Base-by-base conservation (phyloP, 1,140 invertebrate genomes). In the Halesus radiatus region DNA sequence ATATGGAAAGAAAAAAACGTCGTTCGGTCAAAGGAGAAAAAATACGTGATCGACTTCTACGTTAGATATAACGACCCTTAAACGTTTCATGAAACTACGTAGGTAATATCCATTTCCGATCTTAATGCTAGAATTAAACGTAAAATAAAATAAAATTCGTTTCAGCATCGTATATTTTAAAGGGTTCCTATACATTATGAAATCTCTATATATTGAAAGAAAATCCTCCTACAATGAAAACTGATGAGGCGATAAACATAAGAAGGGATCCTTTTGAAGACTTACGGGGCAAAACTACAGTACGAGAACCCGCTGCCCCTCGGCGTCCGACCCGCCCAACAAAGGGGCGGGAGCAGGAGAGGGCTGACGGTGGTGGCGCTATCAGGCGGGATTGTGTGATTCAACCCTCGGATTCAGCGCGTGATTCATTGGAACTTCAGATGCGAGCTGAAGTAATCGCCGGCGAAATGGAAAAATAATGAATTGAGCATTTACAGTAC, bases 211-310 rank as follows among this genome's bases (percentile, higher is more conserved):
- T 75, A 80, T 72, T 74, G 72, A 80, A 74, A 74, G 78, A 75
- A 81, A 79, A 77, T 73, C 23, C 72, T 81, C 56, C 76, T 73
- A 78, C 76, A 75, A 79, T 79, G 80, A 78, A 78, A 81, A 75
- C 70, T 66, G 76, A 81, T 78, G 80, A 78, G 70, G 66, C 70
- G 76, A 78, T 81, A 81, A 81, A 77, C 76, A 66, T 76, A 73
- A 75, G 62, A 75, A 50, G 54, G 73, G 58, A 79, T 79, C 37
- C 60, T 68, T 66, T 66, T 66, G 62, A 66, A 66, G 62, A n/a
- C 26, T 66, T 66, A 29, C 18, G 26, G 62, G 62, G 62, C 29
- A 26, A 26, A 66, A 66, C 26, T 26, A 66, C 22, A 56, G 20
- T 7, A 23, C 56, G 15, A 60, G 13, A 60, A 60, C 8, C 56